Evolutionary conservation across 2,113 vertebrate genomes (phyloP), one percentile per base, ranked within the genome.

Genomic region (Heteronetta atricapilla): DNA sequence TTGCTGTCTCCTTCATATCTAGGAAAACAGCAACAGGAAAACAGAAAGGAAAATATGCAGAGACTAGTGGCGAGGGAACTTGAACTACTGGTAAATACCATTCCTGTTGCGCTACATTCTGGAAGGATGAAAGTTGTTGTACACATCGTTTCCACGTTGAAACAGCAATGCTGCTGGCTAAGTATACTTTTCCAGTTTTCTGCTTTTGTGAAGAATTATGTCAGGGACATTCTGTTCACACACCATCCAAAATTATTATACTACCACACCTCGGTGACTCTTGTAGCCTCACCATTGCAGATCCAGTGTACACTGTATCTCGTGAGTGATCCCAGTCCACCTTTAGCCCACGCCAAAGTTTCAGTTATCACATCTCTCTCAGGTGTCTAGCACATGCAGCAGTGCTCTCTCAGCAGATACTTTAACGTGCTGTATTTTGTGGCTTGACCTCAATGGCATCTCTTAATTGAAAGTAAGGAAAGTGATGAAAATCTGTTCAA

Each of bases 321-420:
- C 68, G 86, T 86, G 90, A 97, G 29, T 0, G 62, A 94, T 92
- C 83, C 82, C 77, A 44, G 92, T 4, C n/a, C 53, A 67, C 60
- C 70, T 68, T 31, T 11, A 72, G 69, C 64, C 48, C 55, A 33
- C 36, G 46, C 86, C 15, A 36, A 74, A 42, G 46, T 93, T 91
- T 95, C 80, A 21, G 8, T 60, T 97, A 94, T 14, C 88, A 82
- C 60, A 56, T 70, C 70, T 28, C 6, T 88, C 87, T 96, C 92
- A 90, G 72, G 66, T 92, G 81, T 84, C 93, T 44, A 52, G 77
- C 62, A 75, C 52, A 60, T 2, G 26, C n/a, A 40, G 46, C 7
- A 33, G 14, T 50, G n/a, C 69, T 23, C 59, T 23, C 38, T 3
- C 28, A 48, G 48, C 23, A 85, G 69, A 29, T 33, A 46, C 8